These are phyloP conservation scores for Rhagonycha fulva DNA, from an alignment of 2,888 invertebrate species.

Conservation along the genomic window DNA sequence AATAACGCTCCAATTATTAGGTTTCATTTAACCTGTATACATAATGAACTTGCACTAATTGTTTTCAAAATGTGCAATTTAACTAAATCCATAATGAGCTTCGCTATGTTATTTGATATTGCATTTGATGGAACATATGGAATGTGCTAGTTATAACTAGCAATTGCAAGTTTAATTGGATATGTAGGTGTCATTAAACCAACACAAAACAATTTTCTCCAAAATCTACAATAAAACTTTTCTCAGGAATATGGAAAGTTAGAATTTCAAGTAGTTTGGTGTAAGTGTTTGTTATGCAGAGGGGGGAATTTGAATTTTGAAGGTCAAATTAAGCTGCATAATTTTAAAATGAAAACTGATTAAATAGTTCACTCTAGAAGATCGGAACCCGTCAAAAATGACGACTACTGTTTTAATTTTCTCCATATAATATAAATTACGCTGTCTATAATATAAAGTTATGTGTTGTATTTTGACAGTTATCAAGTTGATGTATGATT, in stretches of 20 bases:
- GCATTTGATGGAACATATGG: not conserved
- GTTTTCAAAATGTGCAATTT: not conserved
- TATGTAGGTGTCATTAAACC: not conserved
- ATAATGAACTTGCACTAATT: not conserved
- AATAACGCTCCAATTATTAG: not conserved
- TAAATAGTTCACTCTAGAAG: not conserved
- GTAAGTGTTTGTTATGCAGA: not conserved
- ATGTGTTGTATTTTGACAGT: not conserved
- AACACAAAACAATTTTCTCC: not conserved
- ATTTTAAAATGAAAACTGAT: not conserved
- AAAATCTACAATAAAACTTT: not conserved
- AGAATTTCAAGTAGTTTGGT: not conserved
- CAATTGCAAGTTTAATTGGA: not conserved
- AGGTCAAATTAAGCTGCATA: not conserved
- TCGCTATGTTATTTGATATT: not conserved
- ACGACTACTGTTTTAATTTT: not conserved
- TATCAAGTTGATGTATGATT: not conserved
- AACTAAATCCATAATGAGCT: not conserved
- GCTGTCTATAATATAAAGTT: not conserved
- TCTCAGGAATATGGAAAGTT: not conserved
- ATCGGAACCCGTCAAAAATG: not conserved
- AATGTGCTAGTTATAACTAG: not conserved
- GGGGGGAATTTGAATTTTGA: not conserved
- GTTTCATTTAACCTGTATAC: not conserved
- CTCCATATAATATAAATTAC: not conserved